These are phyloP conservation scores for Melipona quadrifasciata DNA, from an alignment of 1,140 invertebrate species.

Conservation along the genomic window DNA sequence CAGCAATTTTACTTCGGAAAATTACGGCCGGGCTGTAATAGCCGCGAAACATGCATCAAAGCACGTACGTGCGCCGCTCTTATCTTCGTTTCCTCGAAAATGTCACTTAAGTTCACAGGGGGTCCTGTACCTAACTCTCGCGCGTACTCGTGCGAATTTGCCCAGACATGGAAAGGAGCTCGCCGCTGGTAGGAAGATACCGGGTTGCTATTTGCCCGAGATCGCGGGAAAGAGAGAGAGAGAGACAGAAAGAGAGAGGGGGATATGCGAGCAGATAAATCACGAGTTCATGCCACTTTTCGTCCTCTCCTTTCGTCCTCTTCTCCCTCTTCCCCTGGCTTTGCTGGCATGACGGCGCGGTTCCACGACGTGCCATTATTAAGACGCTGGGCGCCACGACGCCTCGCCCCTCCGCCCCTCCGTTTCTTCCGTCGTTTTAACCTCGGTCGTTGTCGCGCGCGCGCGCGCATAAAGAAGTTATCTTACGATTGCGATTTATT, in stretches of 20 bases:
- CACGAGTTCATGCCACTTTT: constrained; percentile 52
- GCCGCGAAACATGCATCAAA: constrained; percentile 24
- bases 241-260: constrained; percentile 18
- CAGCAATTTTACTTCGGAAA: not conserved
- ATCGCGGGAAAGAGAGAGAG: constrained; percentile 39
- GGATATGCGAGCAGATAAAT: constrained; percentile 64
- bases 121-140: not conserved
- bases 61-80: not conserved
- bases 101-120: constrained; percentile 11
- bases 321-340: constrained; percentile 10
- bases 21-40: constrained; percentile 14
- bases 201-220: constrained; percentile 46
- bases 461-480: constrained; percentile 46
- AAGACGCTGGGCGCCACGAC: constrained; percentile 58
- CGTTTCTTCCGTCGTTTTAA: not conserved
- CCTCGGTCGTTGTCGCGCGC: constrained; percentile 16
- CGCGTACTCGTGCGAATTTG: too few relatives aligned
- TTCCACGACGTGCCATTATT: constrained; percentile 63
- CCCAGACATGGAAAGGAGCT: not conserved
- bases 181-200: not conserved
- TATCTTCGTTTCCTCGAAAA: constrained; percentile 19
- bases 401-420: not conserved
- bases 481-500: constrained; percentile 40
- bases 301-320: constrained; percentile 41
- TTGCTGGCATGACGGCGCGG: constrained; percentile 55